Evolutionary conservation across 2,888 invertebrate genomes (phyloP).

Genomic region (Byasa hedistus): DNA sequence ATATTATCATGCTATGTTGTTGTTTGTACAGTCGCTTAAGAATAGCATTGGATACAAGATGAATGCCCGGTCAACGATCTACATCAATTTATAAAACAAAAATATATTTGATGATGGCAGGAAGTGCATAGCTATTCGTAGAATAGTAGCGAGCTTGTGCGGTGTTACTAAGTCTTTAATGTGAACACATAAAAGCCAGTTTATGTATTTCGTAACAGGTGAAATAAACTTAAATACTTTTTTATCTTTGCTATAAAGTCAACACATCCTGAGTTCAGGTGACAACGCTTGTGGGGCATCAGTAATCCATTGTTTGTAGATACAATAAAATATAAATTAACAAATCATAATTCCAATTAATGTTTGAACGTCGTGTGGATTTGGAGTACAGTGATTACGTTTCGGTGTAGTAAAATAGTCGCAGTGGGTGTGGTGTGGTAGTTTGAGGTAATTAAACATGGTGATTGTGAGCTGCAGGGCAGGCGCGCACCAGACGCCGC

Average conservation of each 20-base stretch:
- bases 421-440: slow-evolving; percentile 41
- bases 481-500: slow-evolving; percentile 37
- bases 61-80: background rate
- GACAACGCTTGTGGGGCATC: no score
- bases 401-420: slow-evolving; percentile 28
- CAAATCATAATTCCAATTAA: background rate
- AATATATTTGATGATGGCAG: background rate
- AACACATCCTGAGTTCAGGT: no score
- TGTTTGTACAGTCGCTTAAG: background rate
- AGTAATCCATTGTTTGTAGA: no score
- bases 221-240: background rate
- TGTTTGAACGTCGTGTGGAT: background rate
- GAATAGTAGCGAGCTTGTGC: background rate
- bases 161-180: background rate
- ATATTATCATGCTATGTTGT: background rate
- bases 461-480: slow-evolving; percentile 31
- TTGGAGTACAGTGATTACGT: slow-evolving; percentile 6
- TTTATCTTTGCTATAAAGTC: background rate
- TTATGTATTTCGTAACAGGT: background rate
- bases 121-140: background rate
- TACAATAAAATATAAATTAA: no score
- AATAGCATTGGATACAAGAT: background rate
- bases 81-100: background rate
- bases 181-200: background rate
- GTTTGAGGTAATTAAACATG: slow-evolving; percentile 36